Conservation (phyloP, 2,888 invertebrate species). For the Caenorhabditis sp. region DNA sequence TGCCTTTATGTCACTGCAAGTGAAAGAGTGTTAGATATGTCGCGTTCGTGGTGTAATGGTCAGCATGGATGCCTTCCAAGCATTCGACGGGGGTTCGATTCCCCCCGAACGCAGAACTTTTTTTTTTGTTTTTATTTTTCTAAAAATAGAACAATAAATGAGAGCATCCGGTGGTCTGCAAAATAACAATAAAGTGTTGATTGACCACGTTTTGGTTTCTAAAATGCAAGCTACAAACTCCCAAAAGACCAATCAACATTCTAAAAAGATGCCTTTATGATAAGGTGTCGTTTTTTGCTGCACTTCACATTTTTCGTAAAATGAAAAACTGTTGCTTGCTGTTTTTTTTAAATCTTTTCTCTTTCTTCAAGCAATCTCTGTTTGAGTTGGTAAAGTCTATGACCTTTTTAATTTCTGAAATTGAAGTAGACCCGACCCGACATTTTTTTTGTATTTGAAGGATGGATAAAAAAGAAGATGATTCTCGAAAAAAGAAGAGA, state of each 20-base stretch:
- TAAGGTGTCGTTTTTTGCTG: constrained; percentile 1
- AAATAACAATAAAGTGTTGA: background rate
- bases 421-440: background rate
- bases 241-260: background rate
- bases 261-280: background rate
- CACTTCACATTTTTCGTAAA: background rate
- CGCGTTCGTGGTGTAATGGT: constrained; percentile 63
- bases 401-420: constrained; percentile 15
- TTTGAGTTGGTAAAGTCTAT: constrained; percentile 19
- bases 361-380: too few species aligned
- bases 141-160: background rate
- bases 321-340: background rate
- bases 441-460: constrained; percentile 25
- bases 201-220: background rate
- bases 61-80: constrained; percentile 64
- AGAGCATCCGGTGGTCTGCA: background rate
- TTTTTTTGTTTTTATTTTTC: constrained; percentile 1
- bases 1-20: constrained; percentile 6
- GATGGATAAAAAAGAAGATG: constrained; percentile 13
- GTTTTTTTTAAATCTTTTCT: too few species aligned
- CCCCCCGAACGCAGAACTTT: constrained; percentile 57
- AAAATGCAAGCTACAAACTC: background rate
- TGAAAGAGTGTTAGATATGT: background rate
- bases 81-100: constrained; percentile 64
- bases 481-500: constrained; percentile 17